A percentile compares a stretch with the other conserved stretches of the same genome.
phyloP scores from a whole-genome alignment of 2,797 vertebrate species.

The Schizopygopsis malacanthus region DNA sequence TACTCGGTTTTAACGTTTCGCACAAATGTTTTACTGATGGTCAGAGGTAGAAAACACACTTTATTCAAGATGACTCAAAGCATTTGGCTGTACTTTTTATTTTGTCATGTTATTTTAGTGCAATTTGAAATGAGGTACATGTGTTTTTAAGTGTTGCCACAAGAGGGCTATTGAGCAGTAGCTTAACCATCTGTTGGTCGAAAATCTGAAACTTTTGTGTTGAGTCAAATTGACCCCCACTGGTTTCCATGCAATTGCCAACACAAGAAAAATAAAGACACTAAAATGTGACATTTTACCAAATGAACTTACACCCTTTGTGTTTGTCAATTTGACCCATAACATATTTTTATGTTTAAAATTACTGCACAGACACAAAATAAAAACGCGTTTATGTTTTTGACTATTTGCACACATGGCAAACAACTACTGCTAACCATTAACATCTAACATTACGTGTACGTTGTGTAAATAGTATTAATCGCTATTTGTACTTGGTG shows the following conservation, averaged over 20 bases:
- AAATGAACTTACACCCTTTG: no score
- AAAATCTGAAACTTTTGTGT: neutral
- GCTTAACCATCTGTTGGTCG: neutral
- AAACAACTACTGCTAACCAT: no score
- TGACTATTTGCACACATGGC: no score
- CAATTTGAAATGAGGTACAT: neutral
- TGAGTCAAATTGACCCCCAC: neutral
- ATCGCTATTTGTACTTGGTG: neutral
- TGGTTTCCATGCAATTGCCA: neutral
- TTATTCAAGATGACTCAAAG: neutral
- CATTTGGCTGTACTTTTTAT: neutral
- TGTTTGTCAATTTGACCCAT: no score
- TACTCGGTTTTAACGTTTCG: neutral
- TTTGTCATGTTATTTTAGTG: neutral
- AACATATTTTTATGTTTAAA: no score
- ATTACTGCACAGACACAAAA: no score
- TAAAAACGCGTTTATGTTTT: no score
- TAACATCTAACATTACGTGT: neutral
- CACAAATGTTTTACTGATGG: neutral
- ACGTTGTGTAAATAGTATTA: neutral
- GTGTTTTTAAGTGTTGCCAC: neutral
- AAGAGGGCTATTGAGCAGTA: neutral
- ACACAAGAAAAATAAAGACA: neutral
- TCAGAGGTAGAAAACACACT: neutral
- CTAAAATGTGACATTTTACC: neutral